Evolutionary conservation across 2,113 vertebrate genomes (phyloP).

Genomic region (Setophaga kirtlandii): DNA sequence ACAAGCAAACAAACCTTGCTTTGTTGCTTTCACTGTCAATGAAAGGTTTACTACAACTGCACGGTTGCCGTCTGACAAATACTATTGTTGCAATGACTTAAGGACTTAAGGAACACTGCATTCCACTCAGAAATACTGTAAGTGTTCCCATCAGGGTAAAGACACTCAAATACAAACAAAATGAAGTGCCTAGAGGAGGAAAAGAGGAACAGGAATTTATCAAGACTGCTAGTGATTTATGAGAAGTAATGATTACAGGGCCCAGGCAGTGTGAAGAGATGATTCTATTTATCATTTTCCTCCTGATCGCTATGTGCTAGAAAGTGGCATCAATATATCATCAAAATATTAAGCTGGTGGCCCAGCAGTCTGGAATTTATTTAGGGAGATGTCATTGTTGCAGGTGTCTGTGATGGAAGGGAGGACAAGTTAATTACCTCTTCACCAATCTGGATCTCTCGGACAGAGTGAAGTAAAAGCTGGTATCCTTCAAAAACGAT

Average conservation of each 20-base stretch:
- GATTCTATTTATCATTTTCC: conserved; percentile 45
- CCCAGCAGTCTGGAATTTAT: conserved; percentile 67
- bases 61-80: conserved; percentile 30
- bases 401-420: conserved; percentile 54
- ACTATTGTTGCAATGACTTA: conserved; percentile 33
- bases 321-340: conserved; percentile 68
- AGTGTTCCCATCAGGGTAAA: conserved; percentile 49
- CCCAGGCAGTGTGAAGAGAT: conserved; percentile 40
- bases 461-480: conserved; percentile 85
- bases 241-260: conserved; percentile 54
- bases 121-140: conserved; percentile 52
- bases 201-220: conserved; percentile 36
- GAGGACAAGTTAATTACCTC: conserved; percentile 84
- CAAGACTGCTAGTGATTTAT: conserved; percentile 46
- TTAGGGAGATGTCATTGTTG: conserved; percentile 58
- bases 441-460: conserved; percentile 80
- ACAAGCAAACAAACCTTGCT: neutral
- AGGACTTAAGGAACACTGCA: conserved; percentile 23
- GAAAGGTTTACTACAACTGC: conserved; percentile 28
- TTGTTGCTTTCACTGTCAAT: neutral
- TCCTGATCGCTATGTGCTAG: conserved; percentile 49
- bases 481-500: conserved; percentile 87
- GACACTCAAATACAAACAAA: conserved; percentile 18
- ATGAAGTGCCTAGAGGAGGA: conserved; percentile 46
- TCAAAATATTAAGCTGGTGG: conserved; percentile 68